A percentile compares a stretch with the other conserved stretches of the same genome.
Conservation (phyloP, 2,888 invertebrate genomes). For the Sycophila texana region DNA sequence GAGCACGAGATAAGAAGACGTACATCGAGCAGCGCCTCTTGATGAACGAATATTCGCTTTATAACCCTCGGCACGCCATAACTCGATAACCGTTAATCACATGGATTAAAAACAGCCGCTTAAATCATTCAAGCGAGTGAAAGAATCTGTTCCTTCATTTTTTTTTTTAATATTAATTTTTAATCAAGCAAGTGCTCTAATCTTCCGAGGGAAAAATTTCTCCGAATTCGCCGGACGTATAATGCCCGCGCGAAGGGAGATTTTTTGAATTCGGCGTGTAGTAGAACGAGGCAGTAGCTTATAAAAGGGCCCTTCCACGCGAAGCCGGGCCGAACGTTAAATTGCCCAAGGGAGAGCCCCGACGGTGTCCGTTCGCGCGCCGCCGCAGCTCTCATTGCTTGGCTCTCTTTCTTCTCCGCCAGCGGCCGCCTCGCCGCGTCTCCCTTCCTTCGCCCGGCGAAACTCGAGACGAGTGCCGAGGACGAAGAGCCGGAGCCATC, state of each 20-base stretch:
- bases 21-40: no score
- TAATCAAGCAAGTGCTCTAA: constrained; percentile 16
- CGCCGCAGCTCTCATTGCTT: neutral
- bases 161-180: constrained; percentile 5
- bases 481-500: constrained; percentile 38
- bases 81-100: no score
- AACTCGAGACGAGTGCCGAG: constrained; percentile 52
- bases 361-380: neutral
- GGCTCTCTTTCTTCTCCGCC: constrained; percentile 8
- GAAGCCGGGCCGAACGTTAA: constrained; percentile 46
- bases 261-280: constrained; percentile 37
- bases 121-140: no score
- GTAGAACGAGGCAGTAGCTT: neutral
- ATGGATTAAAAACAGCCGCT: no score
- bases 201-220: neutral
- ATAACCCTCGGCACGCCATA: no score
- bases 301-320: constrained; percentile 40
- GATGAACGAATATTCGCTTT: no score
- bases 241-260: neutral
- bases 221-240: neutral
- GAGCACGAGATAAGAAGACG: no score
- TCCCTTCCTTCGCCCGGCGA: constrained; percentile 14
- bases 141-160: no score
- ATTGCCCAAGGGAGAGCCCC: constrained; percentile 33
- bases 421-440: neutral